These are phyloP conservation scores for Drosophila ironensis DNA, from an alignment of 1,140 invertebrate species.

Conservation along the genomic window DNA sequence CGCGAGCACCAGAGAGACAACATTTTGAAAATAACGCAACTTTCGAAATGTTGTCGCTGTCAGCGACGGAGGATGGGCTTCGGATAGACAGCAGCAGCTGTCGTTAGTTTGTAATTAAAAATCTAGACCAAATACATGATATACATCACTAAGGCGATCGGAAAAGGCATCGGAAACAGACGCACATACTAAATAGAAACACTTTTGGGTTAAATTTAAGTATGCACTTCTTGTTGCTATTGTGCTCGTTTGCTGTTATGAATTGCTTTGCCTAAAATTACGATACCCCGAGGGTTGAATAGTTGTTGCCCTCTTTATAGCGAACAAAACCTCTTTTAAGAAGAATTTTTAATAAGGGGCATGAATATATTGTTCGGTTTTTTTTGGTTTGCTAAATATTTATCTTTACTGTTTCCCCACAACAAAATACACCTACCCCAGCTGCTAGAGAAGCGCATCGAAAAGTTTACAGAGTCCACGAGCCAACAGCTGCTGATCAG, in stretches of 20 bases:
- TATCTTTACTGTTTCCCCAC: constrained; percentile 19
- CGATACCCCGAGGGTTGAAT: no score
- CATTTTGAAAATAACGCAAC: constrained; percentile 58
- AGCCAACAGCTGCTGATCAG: constrained; percentile 86
- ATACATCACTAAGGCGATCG: constrained; percentile 55
- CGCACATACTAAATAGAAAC: constrained; percentile 28
- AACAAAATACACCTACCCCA: constrained; percentile 52
- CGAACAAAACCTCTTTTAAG: no score
- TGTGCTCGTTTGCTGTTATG: constrained; percentile 65
- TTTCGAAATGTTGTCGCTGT: constrained; percentile 69
- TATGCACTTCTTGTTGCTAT: constrained; percentile 64
- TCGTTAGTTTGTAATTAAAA: constrained; percentile 81
- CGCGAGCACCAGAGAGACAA: constrained; percentile 29
- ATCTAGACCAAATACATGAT: constrained; percentile 56
- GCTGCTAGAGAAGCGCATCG: constrained; percentile 89
- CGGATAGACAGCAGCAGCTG: constrained; percentile 74
- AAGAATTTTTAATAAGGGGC: no score
- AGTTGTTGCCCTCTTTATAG: no score
- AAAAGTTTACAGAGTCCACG: constrained; percentile 87
- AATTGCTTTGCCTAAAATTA: no score
- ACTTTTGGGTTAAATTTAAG: constrained; percentile 42
- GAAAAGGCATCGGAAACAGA: constrained; percentile 21
- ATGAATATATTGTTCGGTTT: no score
- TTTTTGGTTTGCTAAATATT: constrained; percentile 45
- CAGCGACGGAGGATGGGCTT: constrained; percentile 32